Evolutionary conservation across 1,140 invertebrate species (phyloP).

Genomic region (Eufriesea mexicana): DNA sequence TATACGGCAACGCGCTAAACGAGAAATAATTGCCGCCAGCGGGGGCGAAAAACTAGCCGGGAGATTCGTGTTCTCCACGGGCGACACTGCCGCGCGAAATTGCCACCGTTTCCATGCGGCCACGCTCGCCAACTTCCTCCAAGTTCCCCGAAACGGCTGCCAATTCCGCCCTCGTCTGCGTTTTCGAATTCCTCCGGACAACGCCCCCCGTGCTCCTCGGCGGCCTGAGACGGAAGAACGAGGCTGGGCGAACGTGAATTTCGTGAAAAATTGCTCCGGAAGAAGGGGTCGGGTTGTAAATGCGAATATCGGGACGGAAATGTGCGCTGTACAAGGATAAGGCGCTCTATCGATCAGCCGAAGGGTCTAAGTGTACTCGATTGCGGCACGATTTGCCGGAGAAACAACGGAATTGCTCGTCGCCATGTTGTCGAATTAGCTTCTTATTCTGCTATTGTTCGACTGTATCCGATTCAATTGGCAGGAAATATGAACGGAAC

Average conservation of each 20-base stretch:
- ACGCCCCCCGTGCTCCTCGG: no score
- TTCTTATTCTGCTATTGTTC: no score
- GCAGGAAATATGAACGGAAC: no score
- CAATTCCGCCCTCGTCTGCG: background rate
- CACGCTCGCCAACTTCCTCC: background rate
- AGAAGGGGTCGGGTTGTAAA: background rate
- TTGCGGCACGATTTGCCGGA: background rate
- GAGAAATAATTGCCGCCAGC: constrained; percentile 58
- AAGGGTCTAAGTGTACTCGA: background rate
- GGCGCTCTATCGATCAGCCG: background rate
- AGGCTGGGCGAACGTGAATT: background rate
- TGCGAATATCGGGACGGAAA: background rate
- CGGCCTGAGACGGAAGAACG: no score
- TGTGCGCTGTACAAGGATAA: background rate
- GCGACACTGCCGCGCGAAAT: background rate
- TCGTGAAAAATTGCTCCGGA: background rate
- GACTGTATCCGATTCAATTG: no score
- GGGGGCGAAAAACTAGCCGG: background rate
- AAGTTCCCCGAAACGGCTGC: background rate
- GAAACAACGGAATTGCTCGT: background rate
- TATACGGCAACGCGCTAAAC: constrained; percentile 60
- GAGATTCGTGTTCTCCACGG: background rate
- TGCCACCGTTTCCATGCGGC: background rate
- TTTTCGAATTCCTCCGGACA: no score
- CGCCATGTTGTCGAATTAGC: background rate